These are phyloP conservation scores for Helogale parvula DNA, from an alignment of 2,113 vertebrate genomes.

Conservation along the genomic window DNA sequence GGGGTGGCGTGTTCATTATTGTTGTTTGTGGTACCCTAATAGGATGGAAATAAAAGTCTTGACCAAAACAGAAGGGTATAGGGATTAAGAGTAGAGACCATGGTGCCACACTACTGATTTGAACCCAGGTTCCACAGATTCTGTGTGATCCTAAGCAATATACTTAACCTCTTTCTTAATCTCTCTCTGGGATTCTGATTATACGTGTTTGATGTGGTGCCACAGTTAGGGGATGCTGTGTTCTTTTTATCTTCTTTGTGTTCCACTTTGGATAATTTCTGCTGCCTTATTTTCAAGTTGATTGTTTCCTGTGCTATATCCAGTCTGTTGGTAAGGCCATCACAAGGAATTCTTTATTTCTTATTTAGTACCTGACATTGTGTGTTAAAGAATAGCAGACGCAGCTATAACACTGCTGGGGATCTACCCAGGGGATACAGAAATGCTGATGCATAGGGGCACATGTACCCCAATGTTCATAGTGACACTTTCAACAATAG, in stretches of 20 bases:
- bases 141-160: not conserved
- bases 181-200: not conserved
- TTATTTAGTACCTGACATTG: not conserved
- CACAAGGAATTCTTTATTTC: not conserved
- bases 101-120: not conserved
- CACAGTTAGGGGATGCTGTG: not conserved
- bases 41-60: not conserved
- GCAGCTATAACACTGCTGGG: too few relatives aligned
- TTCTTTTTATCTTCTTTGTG: constrained; percentile 24
- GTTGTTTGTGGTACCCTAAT: not conserved
- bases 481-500: too few relatives aligned
- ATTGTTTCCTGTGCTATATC: not conserved
- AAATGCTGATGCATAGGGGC: too few relatives aligned
- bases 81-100: not conserved
- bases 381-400: not conserved
- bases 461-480: too few relatives aligned
- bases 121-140: not conserved
- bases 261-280: constrained; percentile 41
- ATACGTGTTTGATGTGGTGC: not conserved
- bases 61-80: not conserved
- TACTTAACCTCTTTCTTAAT: not conserved
- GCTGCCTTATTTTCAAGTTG: constrained; percentile 10
- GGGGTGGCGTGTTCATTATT: not conserved
- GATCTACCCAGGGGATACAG: too few relatives aligned
- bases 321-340: not conserved